Evolutionary conservation across 2,797 vertebrate species (phyloP).

Genomic region (Myotis findleyi): DNA sequence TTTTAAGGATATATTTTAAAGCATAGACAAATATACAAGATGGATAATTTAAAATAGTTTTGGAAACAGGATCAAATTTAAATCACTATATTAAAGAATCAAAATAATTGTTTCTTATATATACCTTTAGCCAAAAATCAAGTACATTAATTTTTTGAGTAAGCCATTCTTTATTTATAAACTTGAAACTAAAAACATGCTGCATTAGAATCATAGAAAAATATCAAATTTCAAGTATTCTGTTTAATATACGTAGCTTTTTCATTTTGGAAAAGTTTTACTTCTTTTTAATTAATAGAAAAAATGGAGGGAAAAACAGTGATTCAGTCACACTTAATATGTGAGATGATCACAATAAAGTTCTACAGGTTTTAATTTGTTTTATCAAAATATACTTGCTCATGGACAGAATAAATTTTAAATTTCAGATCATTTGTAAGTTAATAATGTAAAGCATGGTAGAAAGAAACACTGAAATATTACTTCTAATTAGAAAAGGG

Average conservation of each 20-base stretch:
- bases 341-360: background rate
- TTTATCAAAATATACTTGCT: conserved; percentile 24
- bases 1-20: conserved; percentile 13
- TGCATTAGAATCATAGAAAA: background rate
- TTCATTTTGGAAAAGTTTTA: conserved; percentile 50
- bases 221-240: background rate
- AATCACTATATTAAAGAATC: conserved; percentile 16
- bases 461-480: conserved; percentile 1
- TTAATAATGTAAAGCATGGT: background rate
- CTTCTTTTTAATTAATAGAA: conserved; percentile 52
- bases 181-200: background rate
- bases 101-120: conserved; percentile 8
- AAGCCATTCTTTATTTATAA: conserved; percentile 5
- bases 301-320: background rate
- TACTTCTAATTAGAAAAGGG: conserved; percentile 1
- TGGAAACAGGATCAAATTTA: conserved; percentile 25
- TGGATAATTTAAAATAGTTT: background rate
- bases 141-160: conserved; percentile 19
- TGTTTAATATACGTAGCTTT: background rate
- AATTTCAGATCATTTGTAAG: conserved; percentile 6
- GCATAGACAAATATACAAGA: background rate
- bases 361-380: background rate
- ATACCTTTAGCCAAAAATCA: conserved; percentile 25
- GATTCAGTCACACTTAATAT: conserved; percentile 16
- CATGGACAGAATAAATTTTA: background rate